A percentile compares a stretch with the other conserved stretches of the same genome.
Conservation (phyloP, 2,113 vertebrate species). For the Erinaceus europaeus region DNA sequence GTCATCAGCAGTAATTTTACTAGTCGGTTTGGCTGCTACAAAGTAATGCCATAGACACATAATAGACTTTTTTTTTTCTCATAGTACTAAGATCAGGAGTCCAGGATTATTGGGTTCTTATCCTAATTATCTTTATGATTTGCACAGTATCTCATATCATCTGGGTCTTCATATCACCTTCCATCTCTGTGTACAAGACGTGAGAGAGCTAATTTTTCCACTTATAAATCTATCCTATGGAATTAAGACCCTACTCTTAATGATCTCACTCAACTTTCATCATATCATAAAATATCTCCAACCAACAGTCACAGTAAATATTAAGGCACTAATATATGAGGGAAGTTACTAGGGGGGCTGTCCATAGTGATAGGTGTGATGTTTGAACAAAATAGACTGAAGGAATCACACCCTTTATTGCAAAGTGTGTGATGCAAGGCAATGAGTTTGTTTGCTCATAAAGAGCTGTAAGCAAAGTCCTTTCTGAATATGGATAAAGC, state of each 20-base stretch:
- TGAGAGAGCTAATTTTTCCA: too few species aligned
- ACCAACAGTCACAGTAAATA: neutral
- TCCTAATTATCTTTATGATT: neutral
- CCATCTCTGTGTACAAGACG: fast-evolving
- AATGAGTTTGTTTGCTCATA: neutral
- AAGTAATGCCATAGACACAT: neutral
- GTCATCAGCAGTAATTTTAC: too few species aligned
- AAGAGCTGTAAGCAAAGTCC: neutral
- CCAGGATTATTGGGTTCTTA: neutral
- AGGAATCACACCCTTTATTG: neutral
- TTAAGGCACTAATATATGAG: neutral
- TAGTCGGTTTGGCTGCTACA: too few species aligned
- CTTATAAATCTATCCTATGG: neutral
- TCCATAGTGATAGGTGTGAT: neutral
- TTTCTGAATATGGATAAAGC: neutral
- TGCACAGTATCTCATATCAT: neutral
- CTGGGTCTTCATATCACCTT: neutral
- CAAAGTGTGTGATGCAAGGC: neutral
- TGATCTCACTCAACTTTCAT: neutral
- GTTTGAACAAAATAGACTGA: neutral
- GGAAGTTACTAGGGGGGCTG: neutral
- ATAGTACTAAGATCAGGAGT: too few species aligned
- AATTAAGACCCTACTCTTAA: neutral
- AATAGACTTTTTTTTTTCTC: neutral
- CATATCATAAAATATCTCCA: neutral